A percentile compares a stretch with the other conserved stretches of the same genome.
These are phyloP conservation scores for Nephrotoma guestfalica DNA, from an alignment of 2,888 invertebrate species.

Conservation along the genomic window DNA sequence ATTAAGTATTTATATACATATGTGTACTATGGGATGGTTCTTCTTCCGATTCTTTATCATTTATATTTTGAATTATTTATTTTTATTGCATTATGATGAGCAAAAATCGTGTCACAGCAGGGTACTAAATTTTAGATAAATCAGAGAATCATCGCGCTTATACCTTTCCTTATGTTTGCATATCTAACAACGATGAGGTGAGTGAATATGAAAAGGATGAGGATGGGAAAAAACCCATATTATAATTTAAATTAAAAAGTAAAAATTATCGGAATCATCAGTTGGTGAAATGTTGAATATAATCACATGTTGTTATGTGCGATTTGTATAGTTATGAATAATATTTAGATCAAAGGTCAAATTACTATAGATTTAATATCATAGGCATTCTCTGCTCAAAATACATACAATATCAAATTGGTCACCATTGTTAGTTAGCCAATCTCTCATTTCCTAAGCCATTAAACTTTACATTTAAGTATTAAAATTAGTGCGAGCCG, in stretches of 20 bases:
- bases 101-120: constrained; percentile 4
- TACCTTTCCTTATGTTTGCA: background rate
- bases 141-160: background rate
- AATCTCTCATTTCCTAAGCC: too few species aligned
- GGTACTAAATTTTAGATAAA: background rate
- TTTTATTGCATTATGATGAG: constrained; percentile 1
- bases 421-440: too few species aligned
- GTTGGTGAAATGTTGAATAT: background rate
- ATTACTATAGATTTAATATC: background rate
- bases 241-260: background rate
- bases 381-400: too few species aligned
- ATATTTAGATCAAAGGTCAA: background rate
- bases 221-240: background rate
- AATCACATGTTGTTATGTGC: background rate
- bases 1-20: background rate
- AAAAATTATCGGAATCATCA: background rate
- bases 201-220: background rate
- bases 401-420: too few species aligned
- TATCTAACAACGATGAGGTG: background rate
- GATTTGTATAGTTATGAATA: background rate
- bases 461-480: too few species aligned
- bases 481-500: too few species aligned
- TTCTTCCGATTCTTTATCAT: background rate
- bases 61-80: background rate
- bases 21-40: background rate